A percentile compares a stretch with the other conserved stretches of the same genome.
Evolutionary conservation across 30 jellyfish, hydroid and myxozoan genomes (phyloP).

Genomic region (Calvadosia cruxmelitensis): DNA sequence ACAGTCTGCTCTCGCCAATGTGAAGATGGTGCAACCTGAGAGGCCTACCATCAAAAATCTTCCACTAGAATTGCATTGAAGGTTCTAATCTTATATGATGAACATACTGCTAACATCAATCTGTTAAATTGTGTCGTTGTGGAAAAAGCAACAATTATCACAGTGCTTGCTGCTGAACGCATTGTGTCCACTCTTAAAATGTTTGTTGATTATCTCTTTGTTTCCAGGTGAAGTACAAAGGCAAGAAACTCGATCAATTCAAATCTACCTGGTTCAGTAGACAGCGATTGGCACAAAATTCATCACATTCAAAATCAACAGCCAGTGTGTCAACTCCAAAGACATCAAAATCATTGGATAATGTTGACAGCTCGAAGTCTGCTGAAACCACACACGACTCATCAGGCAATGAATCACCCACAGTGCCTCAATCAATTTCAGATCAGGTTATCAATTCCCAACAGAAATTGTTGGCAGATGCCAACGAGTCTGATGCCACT

Average conservation of each 20-base stretch:
- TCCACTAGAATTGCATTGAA: too few relatives aligned
- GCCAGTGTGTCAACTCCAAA: background rate
- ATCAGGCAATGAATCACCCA: slow-evolving; percentile 29
- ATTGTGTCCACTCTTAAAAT: too few relatives aligned
- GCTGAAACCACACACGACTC: slow-evolving; percentile 1
- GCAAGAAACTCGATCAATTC: slow-evolving; percentile 79
- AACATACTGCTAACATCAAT: too few relatives aligned
- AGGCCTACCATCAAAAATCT: too few relatives aligned
- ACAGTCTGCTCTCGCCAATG: too few relatives aligned
- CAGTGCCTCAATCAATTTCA: slow-evolving; percentile 18
- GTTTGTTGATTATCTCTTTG: slow-evolving; percentile 1
- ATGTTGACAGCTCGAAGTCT: background rate
- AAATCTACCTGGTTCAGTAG: slow-evolving; percentile 88
- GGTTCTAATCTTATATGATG: too few relatives aligned
- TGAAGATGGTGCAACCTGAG: too few relatives aligned
- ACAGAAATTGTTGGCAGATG: too few relatives aligned
- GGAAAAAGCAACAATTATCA: too few relatives aligned
- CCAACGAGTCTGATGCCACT: too few relatives aligned
- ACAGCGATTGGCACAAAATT: slow-evolving; percentile 40
- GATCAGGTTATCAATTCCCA: background rate
- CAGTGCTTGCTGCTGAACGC: too few relatives aligned
- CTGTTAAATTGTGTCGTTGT: too few relatives aligned
- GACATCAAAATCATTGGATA: background rate
- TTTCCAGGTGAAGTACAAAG: slow-evolving; percentile 79
- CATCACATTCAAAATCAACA: background rate